phyloP scores from a whole-genome alignment of 2,113 vertebrate species.

The Psilopogon haemacephalus region DNA sequence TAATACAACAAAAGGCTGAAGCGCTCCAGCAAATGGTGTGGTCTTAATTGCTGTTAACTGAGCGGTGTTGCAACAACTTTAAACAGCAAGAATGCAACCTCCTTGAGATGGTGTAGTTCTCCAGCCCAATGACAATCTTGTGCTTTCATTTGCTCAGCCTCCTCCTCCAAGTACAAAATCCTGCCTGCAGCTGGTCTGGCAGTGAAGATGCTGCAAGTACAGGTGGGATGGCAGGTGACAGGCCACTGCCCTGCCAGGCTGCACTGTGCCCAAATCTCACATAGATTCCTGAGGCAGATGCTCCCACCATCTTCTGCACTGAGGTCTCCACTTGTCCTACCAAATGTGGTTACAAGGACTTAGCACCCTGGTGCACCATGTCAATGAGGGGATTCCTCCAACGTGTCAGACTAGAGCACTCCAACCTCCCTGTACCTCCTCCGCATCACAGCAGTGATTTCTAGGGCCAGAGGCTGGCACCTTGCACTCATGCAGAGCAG shows the following conservation, averaged over 20 bases:
- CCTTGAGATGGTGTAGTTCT: neutral
- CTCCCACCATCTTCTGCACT: fast-evolving
- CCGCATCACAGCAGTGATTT: neutral
- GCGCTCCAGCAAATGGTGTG: neutral
- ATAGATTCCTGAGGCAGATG: neutral
- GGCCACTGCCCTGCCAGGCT: neutral
- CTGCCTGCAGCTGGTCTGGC: neutral
- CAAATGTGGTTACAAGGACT: neutral
- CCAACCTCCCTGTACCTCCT: neutral
- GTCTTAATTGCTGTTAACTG: neutral
- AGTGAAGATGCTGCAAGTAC: neutral
- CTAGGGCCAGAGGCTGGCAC: neutral
- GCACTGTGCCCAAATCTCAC: neutral
- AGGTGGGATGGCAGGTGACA: neutral
- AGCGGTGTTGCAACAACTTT: neutral
- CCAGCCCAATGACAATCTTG: neutral
- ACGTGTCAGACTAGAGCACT: neutral
- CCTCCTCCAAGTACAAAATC: neutral
- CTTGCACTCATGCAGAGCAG: neutral
- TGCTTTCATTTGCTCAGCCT: neutral
- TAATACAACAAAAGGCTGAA: neutral
- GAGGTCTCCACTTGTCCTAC: neutral
- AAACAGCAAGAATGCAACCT: neutral
- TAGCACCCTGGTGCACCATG: neutral
- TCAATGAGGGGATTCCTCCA: fast-evolving